Percentiles rank a stretch among this genome's conserved stretches.
These are phyloP conservation scores for Phenganax stokvisi DNA, from an alignment of 92 coral and sea anemone genomes.

Conservation along the genomic window DNA sequence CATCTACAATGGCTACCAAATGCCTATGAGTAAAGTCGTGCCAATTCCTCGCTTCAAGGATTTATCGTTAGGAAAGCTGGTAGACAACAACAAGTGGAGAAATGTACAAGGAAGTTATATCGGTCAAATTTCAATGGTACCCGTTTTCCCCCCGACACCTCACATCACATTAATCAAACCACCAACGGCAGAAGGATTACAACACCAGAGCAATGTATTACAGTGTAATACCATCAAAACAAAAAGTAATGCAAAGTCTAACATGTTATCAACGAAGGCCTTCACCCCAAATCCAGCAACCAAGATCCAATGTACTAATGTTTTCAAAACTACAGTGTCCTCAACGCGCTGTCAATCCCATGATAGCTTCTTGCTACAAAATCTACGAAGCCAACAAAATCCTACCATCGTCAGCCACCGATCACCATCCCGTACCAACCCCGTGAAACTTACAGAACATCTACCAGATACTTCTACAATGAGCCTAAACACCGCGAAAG, in stretches of 20 bases:
- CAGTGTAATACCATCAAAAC: too few species aligned
- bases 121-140: not conserved
- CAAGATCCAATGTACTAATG: too few species aligned
- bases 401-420: not conserved
- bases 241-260: not conserved
- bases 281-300: too few species aligned
- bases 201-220: too few species aligned
- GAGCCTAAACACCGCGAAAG: not conserved
- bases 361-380: not conserved
- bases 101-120: slow-evolving; percentile 13
- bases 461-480: not conserved
- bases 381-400: not conserved
- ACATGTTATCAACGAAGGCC: too few species aligned
- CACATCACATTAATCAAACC: not conserved
- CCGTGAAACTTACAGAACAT: not conserved
- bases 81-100: not conserved
- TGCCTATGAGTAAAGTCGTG: slow-evolving; percentile 8
- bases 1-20: slow-evolving; percentile 5
- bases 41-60: slow-evolving; percentile 12
- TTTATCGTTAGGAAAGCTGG: not conserved
- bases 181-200: not conserved
- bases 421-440: not conserved
- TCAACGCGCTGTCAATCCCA: not conserved
- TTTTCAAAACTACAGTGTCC: too few species aligned
- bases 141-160: not conserved